Conservation (phyloP, 2,888 invertebrate species). For the Drosophila lacicola region DNA sequence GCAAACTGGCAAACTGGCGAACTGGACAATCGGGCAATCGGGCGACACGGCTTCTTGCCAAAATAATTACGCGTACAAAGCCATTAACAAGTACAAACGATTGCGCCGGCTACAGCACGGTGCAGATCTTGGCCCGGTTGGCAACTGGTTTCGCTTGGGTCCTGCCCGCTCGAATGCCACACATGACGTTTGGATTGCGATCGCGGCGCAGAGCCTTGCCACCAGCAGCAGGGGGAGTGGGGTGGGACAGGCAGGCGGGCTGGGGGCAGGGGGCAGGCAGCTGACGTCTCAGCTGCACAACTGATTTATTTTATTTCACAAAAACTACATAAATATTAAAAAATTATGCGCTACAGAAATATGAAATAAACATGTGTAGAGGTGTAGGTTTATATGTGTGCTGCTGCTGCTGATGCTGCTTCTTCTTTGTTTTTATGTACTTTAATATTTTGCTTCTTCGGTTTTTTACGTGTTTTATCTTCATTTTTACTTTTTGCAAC, state of each 20-base stretch:
- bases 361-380: conserved; percentile 70
- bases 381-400: conserved; percentile 1
- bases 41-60: conserved; percentile 70
- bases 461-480: conserved; percentile 4
- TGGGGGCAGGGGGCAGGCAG: conserved; percentile 11
- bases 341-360: conserved; percentile 72
- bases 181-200: conserved; percentile 70
- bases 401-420: conserved; percentile 26
- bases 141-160: conserved; percentile 42
- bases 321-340: conserved; percentile 74
- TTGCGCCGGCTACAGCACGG: conserved; percentile 61
- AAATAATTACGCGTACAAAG: conserved; percentile 80
- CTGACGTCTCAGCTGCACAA: conserved; percentile 64
- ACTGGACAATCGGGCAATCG: conserved; percentile 24
- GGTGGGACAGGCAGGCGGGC: not conserved
- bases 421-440: conserved; percentile 32
- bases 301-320: conserved; percentile 77
- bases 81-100: conserved; percentile 80
- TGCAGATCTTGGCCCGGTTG: conserved; percentile 35
- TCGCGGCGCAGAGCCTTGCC: conserved; percentile 10
- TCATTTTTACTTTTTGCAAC: conserved; percentile 31
- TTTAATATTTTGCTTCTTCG: conserved; percentile 15
- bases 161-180: conserved; percentile 64
- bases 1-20: not conserved
- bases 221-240: not conserved